Conservation (phyloP, 2,797 vertebrate species). For the Bufotes viridis region DNA sequence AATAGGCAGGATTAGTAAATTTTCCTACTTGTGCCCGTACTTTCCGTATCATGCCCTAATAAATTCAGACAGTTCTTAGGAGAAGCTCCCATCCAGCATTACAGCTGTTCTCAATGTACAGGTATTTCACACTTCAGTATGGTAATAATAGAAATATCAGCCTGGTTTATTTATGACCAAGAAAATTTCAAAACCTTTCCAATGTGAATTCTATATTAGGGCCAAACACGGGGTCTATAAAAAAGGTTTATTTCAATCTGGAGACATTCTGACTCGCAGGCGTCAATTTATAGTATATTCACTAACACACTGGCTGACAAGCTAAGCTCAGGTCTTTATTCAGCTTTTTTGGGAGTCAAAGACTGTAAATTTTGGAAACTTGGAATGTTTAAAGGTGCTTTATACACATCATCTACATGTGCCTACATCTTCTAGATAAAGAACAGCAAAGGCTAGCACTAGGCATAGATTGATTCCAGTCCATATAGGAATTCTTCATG, state of each 20-base stretch:
- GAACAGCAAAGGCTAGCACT: too few relatives aligned
- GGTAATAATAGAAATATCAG: slow-evolving; percentile 5
- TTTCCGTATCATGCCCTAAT: neutral
- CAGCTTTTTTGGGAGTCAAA: neutral
- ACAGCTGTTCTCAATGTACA: neutral
- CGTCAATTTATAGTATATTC: neutral
- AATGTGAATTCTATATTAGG: neutral
- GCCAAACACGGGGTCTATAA: slow-evolving; percentile 22
- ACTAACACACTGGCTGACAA: neutral
- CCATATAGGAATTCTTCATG: too few relatives aligned
- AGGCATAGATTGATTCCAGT: too few relatives aligned
- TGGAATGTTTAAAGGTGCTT: neutral
- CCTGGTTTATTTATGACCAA: neutral
- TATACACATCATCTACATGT: too few relatives aligned
- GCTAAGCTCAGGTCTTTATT: neutral
- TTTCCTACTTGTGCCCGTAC: neutral
- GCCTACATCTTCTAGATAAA: too few relatives aligned
- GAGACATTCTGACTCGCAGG: slow-evolving; percentile 7
- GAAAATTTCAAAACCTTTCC: slow-evolving; percentile 7
- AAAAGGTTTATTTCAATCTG: neutral
- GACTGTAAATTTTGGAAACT: neutral
- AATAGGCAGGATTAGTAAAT: too few relatives aligned
- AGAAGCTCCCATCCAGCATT: neutral
- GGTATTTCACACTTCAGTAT: neutral
- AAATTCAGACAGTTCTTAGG: neutral